A percentile compares a stretch with the other conserved stretches of the same genome.
Conservation (phyloP, 2,113 vertebrate genomes). For the Ornithorhynchus anatinus region DNA sequence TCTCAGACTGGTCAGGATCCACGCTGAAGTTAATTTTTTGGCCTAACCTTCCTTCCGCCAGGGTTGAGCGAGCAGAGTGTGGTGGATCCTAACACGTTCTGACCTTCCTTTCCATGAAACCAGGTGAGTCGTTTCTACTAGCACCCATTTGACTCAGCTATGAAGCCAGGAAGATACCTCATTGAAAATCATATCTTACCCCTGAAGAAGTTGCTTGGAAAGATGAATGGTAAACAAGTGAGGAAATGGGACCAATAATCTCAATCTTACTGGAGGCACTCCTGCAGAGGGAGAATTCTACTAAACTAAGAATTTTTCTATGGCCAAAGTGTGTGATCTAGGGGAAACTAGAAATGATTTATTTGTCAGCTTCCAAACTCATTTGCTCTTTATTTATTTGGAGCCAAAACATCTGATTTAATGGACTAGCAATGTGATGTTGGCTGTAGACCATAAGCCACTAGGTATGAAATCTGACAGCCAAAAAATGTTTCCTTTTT, state of each 20-base stretch:
- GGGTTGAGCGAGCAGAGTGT: neutral
- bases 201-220: constrained; percentile 7
- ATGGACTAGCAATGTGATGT: neutral
- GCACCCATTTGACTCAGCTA: too few relatives aligned
- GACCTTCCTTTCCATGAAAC: too few relatives aligned
- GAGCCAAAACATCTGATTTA: neutral
- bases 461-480: neutral
- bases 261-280: neutral
- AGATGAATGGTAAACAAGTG: constrained; percentile 2
- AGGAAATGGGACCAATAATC: constrained; percentile 18
- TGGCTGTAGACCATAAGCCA: neutral
- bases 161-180: neutral
- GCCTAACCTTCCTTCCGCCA: neutral
- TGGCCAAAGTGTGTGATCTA: constrained; percentile 22
- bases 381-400: neutral
- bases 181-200: constrained; percentile 9
- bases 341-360: neutral
- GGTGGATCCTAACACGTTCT: neutral
- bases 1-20: neutral
- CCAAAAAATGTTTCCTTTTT: neutral
- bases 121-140: too few relatives aligned
- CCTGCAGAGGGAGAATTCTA: neutral
- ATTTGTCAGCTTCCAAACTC: neutral
- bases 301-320: constrained; percentile 20
- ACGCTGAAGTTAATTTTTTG: neutral